Conservation (phyloP, 2,113 vertebrate species). For the Dromas ardeola region DNA sequence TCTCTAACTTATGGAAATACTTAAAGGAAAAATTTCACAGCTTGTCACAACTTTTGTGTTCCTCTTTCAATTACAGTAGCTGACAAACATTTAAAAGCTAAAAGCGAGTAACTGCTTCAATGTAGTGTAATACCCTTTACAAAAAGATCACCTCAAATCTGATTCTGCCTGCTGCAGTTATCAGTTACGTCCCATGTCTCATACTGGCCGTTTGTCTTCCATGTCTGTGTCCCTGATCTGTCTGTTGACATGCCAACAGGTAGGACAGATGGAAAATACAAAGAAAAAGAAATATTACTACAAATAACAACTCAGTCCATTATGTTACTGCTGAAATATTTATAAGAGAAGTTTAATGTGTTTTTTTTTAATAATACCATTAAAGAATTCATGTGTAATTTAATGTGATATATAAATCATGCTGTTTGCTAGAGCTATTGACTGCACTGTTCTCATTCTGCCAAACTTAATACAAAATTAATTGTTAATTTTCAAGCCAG, state of each 20-base stretch:
- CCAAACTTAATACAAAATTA: conserved; percentile 73
- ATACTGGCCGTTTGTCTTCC: conserved; percentile 2
- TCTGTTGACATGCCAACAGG: conserved; percentile 6
- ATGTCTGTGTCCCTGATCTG: background rate
- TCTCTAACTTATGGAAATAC: conserved; percentile 11
- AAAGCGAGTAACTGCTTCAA: conserved; percentile 16
- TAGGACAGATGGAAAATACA: conserved; percentile 3
- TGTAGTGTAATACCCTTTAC: background rate
- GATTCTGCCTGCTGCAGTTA: conserved; percentile 28
- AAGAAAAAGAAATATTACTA: background rate
- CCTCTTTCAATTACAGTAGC: conserved; percentile 8
- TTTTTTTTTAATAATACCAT: conserved; percentile 60
- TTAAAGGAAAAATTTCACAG: background rate
- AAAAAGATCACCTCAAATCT: conserved; percentile 42
- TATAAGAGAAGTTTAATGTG: conserved; percentile 48
- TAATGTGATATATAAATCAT: conserved; percentile 72
- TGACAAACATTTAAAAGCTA: conserved; percentile 19
- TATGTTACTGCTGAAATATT: conserved; percentile 69
- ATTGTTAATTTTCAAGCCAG: conserved; percentile 70
- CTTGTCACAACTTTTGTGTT: conserved; percentile 45
- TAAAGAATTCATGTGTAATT: conserved; percentile 74
- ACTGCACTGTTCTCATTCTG: conserved; percentile 59
- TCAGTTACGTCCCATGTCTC: background rate
- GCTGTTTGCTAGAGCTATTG: conserved; percentile 66
- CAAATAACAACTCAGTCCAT: conserved; percentile 23